phyloP scores from a whole-genome alignment of 2,888 invertebrate genomes.

The Balanococcus diminutus region DNA sequence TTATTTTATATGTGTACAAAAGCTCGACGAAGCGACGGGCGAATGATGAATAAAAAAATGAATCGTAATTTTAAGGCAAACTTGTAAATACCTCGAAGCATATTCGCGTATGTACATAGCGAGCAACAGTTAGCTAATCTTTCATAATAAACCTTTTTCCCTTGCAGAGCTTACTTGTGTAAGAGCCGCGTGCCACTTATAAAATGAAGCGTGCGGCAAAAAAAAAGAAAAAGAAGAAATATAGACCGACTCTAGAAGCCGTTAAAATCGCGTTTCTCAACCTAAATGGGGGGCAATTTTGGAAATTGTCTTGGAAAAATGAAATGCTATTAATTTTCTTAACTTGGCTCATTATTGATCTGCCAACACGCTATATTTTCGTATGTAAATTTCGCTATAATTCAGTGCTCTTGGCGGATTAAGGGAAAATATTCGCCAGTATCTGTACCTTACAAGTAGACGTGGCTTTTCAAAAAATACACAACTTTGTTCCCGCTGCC shows the following conservation, averaged over 20 bases:
- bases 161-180: neutral
- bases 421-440: neutral
- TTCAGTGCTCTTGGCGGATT: neutral
- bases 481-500: too few relatives aligned
- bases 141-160: neutral
- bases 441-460: neutral
- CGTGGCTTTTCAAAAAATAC: neutral
- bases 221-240: neutral
- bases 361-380: conserved; percentile 23
- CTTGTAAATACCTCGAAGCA: neutral
- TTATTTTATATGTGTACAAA: too few relatives aligned
- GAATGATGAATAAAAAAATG: neutral
- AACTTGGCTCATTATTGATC: conserved; percentile 14
- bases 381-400: conserved; percentile 16
- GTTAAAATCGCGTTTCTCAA: conserved; percentile 31
- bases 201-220: neutral
- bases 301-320: conserved; percentile 33
- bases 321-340: conserved; percentile 34
- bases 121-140: conserved; percentile 20
- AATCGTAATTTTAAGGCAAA: neutral
- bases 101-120: neutral
- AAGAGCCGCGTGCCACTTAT: neutral
- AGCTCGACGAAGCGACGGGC: neutral
- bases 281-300: conserved; percentile 26
- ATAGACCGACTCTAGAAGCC: neutral